These are phyloP conservation scores for Potamarius usumacintae DNA, from an alignment of 2,113 vertebrate species.

Conservation along the genomic window DNA sequence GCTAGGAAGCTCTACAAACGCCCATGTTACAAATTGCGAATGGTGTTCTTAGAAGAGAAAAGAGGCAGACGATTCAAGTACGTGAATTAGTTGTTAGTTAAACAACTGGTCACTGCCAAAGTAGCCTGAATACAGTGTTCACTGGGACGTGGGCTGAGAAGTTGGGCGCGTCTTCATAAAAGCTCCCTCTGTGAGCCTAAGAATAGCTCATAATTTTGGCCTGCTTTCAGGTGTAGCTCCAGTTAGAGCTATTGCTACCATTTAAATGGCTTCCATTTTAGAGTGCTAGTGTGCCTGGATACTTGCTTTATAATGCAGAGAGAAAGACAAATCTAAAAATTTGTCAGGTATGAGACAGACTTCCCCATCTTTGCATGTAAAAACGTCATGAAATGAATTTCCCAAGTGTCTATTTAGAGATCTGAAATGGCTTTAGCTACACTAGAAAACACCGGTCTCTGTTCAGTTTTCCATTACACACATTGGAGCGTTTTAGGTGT, in stretches of 20 bases:
- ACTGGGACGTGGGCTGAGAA: background rate
- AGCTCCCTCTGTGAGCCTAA: background rate
- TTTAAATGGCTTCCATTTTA: slow-evolving; percentile 7
- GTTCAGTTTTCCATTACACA: slow-evolving; percentile 12
- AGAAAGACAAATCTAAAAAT: background rate
- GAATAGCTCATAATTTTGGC: slow-evolving; percentile 1
- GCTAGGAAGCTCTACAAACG: slow-evolving; percentile 57
- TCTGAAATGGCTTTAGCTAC: background rate
- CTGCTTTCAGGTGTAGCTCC: background rate
- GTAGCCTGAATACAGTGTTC: slow-evolving; percentile 29
- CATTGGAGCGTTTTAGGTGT: background rate
- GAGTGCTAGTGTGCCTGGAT: background rate
- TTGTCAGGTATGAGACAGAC: too few relatives aligned
- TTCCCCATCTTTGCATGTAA: background rate
- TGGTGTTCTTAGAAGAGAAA: slow-evolving; percentile 33
- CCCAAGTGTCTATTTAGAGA: background rate
- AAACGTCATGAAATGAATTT: background rate
- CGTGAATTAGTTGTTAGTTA: slow-evolving; percentile 58
- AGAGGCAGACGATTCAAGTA: slow-evolving; percentile 40
- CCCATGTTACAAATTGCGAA: slow-evolving; percentile 56
- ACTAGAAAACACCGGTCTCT: background rate
- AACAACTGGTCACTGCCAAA: slow-evolving; percentile 44
- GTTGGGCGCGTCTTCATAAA: slow-evolving; percentile 17
- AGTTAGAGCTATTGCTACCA: background rate
- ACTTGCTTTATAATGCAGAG: background rate